Conservation (phyloP, 2,113 vertebrate genomes). For the Aegotheles bennettii region DNA sequence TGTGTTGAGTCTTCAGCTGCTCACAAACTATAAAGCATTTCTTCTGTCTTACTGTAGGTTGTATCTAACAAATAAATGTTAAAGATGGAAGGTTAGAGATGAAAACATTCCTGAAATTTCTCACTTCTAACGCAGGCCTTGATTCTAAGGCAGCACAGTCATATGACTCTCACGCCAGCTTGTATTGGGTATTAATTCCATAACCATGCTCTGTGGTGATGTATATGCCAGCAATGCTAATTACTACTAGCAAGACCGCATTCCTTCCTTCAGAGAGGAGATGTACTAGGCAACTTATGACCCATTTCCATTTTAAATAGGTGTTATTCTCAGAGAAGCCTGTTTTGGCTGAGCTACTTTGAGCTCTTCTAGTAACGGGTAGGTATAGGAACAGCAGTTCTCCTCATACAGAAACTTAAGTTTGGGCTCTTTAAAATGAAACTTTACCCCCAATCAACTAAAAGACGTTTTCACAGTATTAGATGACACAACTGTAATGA, state of each 20-base stretch:
- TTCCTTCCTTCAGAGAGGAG: conserved; percentile 37
- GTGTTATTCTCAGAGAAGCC: background rate
- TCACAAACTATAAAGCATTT: background rate
- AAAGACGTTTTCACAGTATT: background rate
- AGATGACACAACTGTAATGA: background rate
- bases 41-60: background rate
- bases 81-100: background rate
- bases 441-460: background rate
- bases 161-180: background rate
- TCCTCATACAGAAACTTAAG: background rate
- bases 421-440: background rate
- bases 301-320: conserved; percentile 55
- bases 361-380: background rate
- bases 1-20: background rate
- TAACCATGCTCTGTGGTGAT: background rate
- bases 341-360: background rate
- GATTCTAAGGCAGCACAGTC: background rate
- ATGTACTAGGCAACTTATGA: background rate
- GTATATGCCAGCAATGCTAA: conserved; percentile 30
- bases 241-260: background rate
- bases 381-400: background rate
- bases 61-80: background rate
- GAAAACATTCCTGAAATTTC: conserved; percentile 9
- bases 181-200: conserved; percentile 34
- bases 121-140: background rate